phyloP scores from a whole-genome alignment of 1,140 invertebrate genomes.

The Drosophila mayri region DNA sequence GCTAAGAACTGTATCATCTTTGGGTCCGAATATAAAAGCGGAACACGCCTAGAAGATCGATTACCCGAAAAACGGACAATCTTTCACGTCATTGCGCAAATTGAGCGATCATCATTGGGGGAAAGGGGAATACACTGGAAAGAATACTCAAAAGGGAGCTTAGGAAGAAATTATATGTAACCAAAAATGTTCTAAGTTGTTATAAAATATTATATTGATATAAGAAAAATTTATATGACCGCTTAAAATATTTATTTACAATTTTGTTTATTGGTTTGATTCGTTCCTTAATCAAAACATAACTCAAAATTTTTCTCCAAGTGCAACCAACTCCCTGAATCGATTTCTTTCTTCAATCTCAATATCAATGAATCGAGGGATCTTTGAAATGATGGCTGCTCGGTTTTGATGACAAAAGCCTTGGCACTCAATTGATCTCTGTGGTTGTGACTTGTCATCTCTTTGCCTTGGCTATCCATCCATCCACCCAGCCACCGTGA shows the following conservation, averaged over 20 bases:
- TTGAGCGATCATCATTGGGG: constrained; percentile 78
- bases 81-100: constrained; percentile 81
- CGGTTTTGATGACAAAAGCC: constrained; percentile 58
- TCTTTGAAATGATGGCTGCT: constrained; percentile 46
- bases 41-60: constrained; percentile 71
- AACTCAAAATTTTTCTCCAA: background rate
- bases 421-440: constrained; percentile 59
- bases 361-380: constrained; percentile 35
- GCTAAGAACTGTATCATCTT: constrained; percentile 69
- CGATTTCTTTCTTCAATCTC: constrained; percentile 24
- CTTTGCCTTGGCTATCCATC: constrained; percentile 43
- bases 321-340: constrained; percentile 3
- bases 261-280: background rate
- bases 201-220: background rate
- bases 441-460: constrained; percentile 76
- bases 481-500: constrained; percentile 71
- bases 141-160: background rate
- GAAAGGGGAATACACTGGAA: constrained; percentile 31
- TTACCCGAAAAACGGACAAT: constrained; percentile 62
- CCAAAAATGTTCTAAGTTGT: no score
- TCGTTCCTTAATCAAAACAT: background rate
- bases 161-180: no score
- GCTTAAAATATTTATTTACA: background rate
- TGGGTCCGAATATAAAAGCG: constrained; percentile 1
- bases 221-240: no score